Percentiles rank a stretch among this genome's conserved stretches.
Conservation (phyloP, 2,888 invertebrate genomes). For the Pristionchus arcanus region DNA sequence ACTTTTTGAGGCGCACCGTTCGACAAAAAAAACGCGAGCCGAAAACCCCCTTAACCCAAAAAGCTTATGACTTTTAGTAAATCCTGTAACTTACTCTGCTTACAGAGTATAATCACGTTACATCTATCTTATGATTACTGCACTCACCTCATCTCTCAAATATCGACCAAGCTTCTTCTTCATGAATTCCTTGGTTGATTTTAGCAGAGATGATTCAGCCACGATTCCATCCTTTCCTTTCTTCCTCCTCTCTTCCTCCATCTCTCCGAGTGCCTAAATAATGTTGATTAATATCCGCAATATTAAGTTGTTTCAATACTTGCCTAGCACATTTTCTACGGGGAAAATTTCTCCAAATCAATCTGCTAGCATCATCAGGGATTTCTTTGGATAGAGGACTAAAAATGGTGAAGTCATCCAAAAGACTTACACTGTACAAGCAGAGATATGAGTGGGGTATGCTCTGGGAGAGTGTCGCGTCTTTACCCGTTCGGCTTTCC, state of each 20-base stretch:
- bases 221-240: constrained; percentile 88
- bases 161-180: constrained; percentile 38
- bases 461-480: neutral
- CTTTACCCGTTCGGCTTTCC: constrained; percentile 34
- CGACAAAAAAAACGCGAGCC: too few species aligned
- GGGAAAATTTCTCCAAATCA: too few species aligned
- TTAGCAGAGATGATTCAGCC: constrained; percentile 87
- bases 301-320: neutral
- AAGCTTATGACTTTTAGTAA: too few species aligned
- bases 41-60: too few species aligned
- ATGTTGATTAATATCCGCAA: neutral
- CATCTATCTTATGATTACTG: too few species aligned
- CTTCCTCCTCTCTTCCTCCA: constrained; percentile 85
- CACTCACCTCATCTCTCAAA: constrained; percentile 49
- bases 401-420: too few species aligned
- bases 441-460: constrained; percentile 25
- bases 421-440: neutral
- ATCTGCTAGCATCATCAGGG: neutral
- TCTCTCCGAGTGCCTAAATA: constrained; percentile 29
- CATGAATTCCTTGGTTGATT: constrained; percentile 66
- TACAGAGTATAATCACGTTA: too few species aligned
- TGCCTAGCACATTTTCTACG: too few species aligned
- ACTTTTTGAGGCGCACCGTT: too few species aligned
- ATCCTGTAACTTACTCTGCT: too few species aligned
- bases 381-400: too few species aligned